phyloP scores from a whole-genome alignment of 1,140 invertebrate species.

The Vanessa atalanta region DNA sequence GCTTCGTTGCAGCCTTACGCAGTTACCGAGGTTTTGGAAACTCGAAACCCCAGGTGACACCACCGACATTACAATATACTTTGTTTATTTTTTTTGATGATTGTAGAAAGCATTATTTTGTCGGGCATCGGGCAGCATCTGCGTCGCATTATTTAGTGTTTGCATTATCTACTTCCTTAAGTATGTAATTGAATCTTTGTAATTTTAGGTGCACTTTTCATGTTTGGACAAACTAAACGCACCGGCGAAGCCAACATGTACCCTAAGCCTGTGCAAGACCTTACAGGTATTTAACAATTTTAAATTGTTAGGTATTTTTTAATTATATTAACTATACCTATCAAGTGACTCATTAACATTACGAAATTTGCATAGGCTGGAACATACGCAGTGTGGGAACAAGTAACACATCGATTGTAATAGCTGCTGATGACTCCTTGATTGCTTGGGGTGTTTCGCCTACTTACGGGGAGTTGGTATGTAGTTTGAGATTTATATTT shows the following conservation, averaged over 20 bases:
- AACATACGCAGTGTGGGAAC: constrained; percentile 91
- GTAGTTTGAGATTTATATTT: background rate
- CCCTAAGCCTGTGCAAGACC: constrained; percentile 95
- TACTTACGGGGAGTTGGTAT: constrained; percentile 94
- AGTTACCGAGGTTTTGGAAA: too few species aligned
- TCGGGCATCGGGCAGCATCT: too few species aligned
- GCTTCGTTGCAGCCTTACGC: too few species aligned
- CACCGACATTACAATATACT: too few species aligned
- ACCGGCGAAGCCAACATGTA: constrained; percentile 98
- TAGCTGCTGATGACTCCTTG: constrained; percentile 93
- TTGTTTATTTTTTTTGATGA: too few species aligned
- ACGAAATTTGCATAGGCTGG: constrained; percentile 85
- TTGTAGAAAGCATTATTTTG: too few species aligned
- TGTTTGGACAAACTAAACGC: constrained; percentile 95
- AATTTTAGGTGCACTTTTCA: constrained; percentile 83
- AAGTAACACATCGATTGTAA: constrained; percentile 90
- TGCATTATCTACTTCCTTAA: background rate
- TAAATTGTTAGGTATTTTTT: background rate
- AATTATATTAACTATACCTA: background rate
- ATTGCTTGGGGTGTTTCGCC: constrained; percentile 96
- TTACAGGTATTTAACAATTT: constrained; percentile 82
- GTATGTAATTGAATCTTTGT: background rate
- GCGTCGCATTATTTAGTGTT: too few species aligned
- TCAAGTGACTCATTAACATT: background rate
- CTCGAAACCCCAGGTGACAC: too few species aligned